These are phyloP conservation scores for Beroe forskalii DNA, from an alignment of 37 sponge, comb jelly and placozoan species.

Conservation along the genomic window DNA sequence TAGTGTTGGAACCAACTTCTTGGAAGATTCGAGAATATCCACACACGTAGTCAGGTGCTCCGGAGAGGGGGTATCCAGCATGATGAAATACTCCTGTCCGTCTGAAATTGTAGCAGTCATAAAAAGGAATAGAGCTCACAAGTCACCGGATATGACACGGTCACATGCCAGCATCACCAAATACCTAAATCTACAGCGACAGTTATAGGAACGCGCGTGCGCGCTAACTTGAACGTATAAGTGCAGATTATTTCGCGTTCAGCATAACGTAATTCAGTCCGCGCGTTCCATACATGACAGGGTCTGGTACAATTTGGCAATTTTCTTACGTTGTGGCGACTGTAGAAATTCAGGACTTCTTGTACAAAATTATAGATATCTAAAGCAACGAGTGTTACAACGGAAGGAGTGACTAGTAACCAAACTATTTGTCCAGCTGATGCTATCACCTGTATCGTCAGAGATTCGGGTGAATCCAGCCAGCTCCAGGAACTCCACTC, in stretches of 20 bases:
- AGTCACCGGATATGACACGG: too few relatives aligned
- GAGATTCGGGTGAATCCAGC: constrained; percentile 47
- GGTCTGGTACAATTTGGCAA: too few relatives aligned
- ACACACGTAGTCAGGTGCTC: constrained; percentile 31
- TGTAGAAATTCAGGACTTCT: too few relatives aligned
- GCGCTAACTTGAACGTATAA: background rate
- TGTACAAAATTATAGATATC: too few relatives aligned
- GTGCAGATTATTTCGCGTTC: background rate
- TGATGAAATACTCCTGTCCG: constrained; percentile 45
- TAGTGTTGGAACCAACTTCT: constrained; percentile 1
- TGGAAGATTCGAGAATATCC: background rate
- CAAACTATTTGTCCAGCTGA: background rate
- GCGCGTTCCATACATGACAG: constrained; percentile 48
- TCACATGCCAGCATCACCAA: too few relatives aligned
- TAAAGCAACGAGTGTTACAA: too few relatives aligned
- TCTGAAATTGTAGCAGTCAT: background rate
- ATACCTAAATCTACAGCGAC: too few relatives aligned
- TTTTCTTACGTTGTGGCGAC: too few relatives aligned
- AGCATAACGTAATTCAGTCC: background rate
- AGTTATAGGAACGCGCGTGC: background rate
- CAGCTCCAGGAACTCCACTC: constrained; percentile 49
- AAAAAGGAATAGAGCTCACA: too few relatives aligned
- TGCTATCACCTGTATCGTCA: background rate
- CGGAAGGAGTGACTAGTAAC: too few relatives aligned
- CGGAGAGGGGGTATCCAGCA: background rate